Evolutionary conservation across 2,113 vertebrate genomes (phyloP), one percentile per base, ranked within the genome.

Genomic region (Calyptomena viridis): DNA sequence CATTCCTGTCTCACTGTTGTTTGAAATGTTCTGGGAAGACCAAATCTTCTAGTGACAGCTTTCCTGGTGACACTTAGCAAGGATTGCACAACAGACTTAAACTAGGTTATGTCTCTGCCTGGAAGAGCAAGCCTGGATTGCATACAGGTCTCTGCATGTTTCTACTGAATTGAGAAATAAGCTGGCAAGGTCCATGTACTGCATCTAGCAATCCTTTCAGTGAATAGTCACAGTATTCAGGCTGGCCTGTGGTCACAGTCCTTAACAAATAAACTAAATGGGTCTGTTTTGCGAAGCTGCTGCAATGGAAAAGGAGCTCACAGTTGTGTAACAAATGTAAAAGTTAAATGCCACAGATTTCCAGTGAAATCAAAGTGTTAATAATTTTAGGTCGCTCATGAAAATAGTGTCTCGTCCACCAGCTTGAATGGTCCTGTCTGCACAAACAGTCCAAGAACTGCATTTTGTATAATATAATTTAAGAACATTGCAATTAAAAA

Each of bases 101-200:
- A 67, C 18, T 72, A 49, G 20, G 24, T 58, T 91, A 49, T 75
- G 62, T 72, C 84, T 85, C 76, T 68, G 40, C 58, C 27, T 56
- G 52, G 68, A 53, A 52, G 67, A 69, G 28, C 28, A 39, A 46
- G 69, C 58, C 25, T 46, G 3, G 53, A n/a, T 8, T 76, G 78
- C 66, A 28, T 59, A 63, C 93, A 82, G 81, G 89, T 94, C 66
- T 89, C 68, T 25, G 23, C 77, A 27, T 87, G 55, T 85, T 95
- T 92, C 81, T 89, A 49, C 46, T 76, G 49, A 91, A 85, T 60
- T 94, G 78, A 46, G 84, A 94, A 94, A 85, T 69, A 73, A 75
- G 37, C 58, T 85, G 94, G 71, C 85, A 72, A 78, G 47, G 49
- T 72, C 69, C 8, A 0, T 16, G 52, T 89, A 37, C 39, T 94